Evolutionary conservation across 2,113 vertebrate species (phyloP), one percentile per base, ranked within the genome.

Genomic region (Rissa tridactyla): DNA sequence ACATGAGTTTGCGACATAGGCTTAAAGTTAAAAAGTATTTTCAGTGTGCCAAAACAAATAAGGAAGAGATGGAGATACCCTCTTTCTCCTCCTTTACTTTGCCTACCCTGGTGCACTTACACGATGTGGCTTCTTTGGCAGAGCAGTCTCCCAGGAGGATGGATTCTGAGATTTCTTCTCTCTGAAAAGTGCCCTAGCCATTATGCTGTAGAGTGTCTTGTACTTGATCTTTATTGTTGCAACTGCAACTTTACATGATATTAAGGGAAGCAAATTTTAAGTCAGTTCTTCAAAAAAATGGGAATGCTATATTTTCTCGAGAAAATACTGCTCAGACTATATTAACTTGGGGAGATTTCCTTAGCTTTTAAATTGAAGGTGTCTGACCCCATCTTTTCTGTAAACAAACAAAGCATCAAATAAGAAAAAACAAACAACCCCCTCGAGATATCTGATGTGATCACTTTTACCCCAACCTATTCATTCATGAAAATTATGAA

Each of bases 111-210:
- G 17, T 0, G 1, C 18, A 6, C 10, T 61, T 60, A 25, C 8
- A 22, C 0, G 4, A 34, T 8, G 15, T 55, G n/a, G 14, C 25
- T 44, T 83, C 55, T 54, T 75, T 40, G 14, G 30, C 51, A 44
- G 82, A 78, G 47, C 57, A 32, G 17, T 32, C 13, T 40, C 19
- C 13, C 10, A 15, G 46, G 15, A 40, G 0, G 0, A 1, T 14
- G 17, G 42, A n/a, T 60, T n/a, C 29, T 36, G 32, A 29, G 5
- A 44, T 61, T 64, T 18, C 44, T 64, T 52, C 25, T 69, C 27
- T 81, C 60, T 68, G 47, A 49, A 42, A 55, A 83, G 57, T 47
- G 40, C 8, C 11, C 21, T 30, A 55, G 54, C 49, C 23, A 6
- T 73, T 62, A 52, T 52, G 20, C 40, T 34, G 3, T 16, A 26